Conservation (phyloP, 2,113 vertebrate genomes). For the Apistogramma diplotaenia region DNA sequence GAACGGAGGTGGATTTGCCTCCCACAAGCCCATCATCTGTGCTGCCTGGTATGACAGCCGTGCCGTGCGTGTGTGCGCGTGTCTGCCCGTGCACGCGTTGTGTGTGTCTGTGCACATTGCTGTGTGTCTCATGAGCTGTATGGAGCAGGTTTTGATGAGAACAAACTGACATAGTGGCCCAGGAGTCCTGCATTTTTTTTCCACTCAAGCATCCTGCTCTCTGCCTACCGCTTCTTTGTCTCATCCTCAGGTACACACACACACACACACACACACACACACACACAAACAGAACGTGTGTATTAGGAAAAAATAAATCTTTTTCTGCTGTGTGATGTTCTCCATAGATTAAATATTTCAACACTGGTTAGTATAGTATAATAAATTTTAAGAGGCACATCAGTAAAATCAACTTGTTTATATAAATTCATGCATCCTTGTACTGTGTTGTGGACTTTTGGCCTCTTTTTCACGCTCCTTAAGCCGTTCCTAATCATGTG, state of each 20-base stretch:
- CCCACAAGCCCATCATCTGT: conserved; percentile 65
- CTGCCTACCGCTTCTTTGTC: background rate
- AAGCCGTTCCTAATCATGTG: background rate
- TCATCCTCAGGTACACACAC: background rate
- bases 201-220: background rate
- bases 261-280: background rate
- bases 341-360: background rate
- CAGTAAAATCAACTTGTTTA: background rate
- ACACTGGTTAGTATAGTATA: background rate
- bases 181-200: conserved; percentile 35
- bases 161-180: conserved; percentile 54
- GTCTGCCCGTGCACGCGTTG: background rate
- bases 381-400: background rate
- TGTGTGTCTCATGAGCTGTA: conserved; percentile 9
- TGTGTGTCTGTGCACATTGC: background rate
- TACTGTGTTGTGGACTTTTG: too few species aligned
- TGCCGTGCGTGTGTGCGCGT: conserved; percentile 13
- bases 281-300: background rate
- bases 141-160: conserved; percentile 54
- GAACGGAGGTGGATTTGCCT: conserved; percentile 64
- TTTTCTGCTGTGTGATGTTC: background rate
- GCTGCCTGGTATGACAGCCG: conserved; percentile 53
- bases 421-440: background rate
- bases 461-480: background rate
- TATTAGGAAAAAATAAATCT: background rate